phyloP scores from a whole-genome alignment of 2,888 invertebrate genomes.

The Oscheius sp. region DNA sequence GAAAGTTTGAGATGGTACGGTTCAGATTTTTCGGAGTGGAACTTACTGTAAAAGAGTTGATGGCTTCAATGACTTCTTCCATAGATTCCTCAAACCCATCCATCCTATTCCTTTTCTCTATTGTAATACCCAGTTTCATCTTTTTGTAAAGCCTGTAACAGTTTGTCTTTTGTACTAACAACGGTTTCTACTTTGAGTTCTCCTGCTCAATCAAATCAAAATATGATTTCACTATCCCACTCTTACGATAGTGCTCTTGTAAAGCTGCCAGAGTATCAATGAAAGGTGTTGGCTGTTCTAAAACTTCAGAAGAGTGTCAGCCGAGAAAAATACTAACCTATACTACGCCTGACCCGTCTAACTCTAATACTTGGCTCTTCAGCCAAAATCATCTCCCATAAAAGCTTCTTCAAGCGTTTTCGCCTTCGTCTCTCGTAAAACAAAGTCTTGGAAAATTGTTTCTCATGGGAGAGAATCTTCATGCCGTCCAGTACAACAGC shows the following conservation, averaged over 20 bases:
- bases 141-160: conserved; percentile 4
- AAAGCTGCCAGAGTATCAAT: background rate
- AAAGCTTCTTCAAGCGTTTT: background rate
- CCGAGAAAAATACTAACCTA: too few relatives aligned
- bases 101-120: background rate
- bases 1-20: too few relatives aligned
- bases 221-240: conserved; percentile 15
- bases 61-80: background rate
- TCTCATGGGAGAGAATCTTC: background rate
- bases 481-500: background rate
- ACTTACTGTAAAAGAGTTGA: conserved; percentile 11
- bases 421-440: background rate
- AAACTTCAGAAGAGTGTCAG: too few relatives aligned
- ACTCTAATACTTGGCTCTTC: background rate
- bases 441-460: background rate
- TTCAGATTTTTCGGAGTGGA: too few relatives aligned
- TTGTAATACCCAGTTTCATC: background rate
- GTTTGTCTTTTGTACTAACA: background rate
- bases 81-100: conserved; percentile 14
- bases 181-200: background rate
- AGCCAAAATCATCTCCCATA: background rate
- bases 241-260: conserved; percentile 3
- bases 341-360: background rate
- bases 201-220: conserved; percentile 3
- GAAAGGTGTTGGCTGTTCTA: background rate